phyloP scores from a whole-genome alignment of 1,140 invertebrate species.

The Galleria mellonella region DNA sequence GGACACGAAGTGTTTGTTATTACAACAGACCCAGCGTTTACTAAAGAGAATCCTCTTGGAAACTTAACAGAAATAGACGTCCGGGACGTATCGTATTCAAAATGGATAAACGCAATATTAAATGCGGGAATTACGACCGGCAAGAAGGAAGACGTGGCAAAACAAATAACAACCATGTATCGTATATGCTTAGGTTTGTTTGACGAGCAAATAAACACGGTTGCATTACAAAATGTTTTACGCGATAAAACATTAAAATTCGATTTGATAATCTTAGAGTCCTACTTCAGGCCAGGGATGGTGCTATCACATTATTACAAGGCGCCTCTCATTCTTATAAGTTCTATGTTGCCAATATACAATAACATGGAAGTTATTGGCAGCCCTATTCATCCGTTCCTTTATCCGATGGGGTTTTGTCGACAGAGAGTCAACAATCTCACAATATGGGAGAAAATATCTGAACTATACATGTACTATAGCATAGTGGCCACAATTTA shows the following conservation, averaged over 20 bases:
- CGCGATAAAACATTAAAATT: too few relatives aligned
- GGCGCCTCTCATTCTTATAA: conserved; percentile 35
- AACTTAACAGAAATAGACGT: conserved; percentile 27
- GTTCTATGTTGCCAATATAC: conserved; percentile 13
- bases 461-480: conserved; percentile 14
- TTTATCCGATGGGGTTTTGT: conserved; percentile 48
- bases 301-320: conserved; percentile 19
- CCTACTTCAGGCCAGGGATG: too few relatives aligned
- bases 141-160: too few relatives aligned
- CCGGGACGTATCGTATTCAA: conserved; percentile 18
- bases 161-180: too few relatives aligned
- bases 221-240: conserved; percentile 11
- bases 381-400: conserved; percentile 57
- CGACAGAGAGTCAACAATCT: conserved; percentile 26
- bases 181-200: not conserved
- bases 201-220: conserved; percentile 24
- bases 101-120: conserved; percentile 13
- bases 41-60: conserved; percentile 10
- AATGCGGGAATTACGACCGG: too few relatives aligned
- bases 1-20: conserved; percentile 62
- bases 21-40: conserved; percentile 27
- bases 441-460: conserved; percentile 32
- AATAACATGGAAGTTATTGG: conserved; percentile 25
- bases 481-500: conserved; percentile 21
- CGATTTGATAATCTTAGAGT: too few relatives aligned